phyloP scores from a whole-genome alignment of 2,888 invertebrate species.

The Schrankia costaestrigalis region DNA sequence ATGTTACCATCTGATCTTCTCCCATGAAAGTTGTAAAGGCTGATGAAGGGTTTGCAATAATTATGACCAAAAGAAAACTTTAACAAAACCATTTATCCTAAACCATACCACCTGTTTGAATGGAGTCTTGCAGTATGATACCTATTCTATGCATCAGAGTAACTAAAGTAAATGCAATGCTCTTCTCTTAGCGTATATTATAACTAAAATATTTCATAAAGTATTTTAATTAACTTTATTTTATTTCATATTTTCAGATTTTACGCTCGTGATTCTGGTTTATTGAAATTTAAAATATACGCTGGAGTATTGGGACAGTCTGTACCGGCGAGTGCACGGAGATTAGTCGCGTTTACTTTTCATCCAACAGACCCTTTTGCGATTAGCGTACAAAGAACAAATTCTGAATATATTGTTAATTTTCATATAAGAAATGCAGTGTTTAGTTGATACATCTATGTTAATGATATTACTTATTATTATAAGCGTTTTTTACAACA shows the following conservation, averaged over 20 bases:
- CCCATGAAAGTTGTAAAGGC: no score
- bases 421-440: conserved; percentile 91
- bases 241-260: conserved; percentile 80
- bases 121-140: no score
- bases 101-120: no score
- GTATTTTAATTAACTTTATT: neutral
- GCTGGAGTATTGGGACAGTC: conserved; percentile 88
- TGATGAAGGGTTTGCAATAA: no score
- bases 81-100: no score
- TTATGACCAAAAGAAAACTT: no score
- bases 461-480: no score
- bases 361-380: conserved; percentile 98
- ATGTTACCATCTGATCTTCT: no score
- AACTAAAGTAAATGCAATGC: no score
- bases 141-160: no score
- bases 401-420: conserved; percentile 96
- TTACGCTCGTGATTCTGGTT: conserved; percentile 89
- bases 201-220: no score
- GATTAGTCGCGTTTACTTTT: conserved; percentile 96
- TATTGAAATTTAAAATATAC: conserved; percentile 93
- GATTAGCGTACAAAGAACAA: conserved; percentile 95
- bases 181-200: no score
- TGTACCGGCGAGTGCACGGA: conserved; percentile 84
- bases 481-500: conserved; percentile 10
- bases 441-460: conserved; percentile 56